phyloP scores from a whole-genome alignment of 2,888 invertebrate genomes.

The Galerucella calmariensis region DNA sequence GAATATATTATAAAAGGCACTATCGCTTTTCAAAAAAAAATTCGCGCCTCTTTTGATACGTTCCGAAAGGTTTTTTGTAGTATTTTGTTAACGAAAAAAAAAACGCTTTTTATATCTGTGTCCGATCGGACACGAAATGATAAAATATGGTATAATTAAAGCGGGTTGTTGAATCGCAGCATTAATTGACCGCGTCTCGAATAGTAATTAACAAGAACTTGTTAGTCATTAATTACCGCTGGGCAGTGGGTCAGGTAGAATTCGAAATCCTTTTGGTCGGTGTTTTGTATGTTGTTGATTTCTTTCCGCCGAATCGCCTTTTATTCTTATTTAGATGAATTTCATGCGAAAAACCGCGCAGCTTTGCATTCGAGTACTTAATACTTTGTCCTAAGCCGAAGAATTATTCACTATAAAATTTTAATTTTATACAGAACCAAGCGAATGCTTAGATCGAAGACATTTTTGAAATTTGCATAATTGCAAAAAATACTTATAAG shows the following conservation, averaged over 20 bases:
- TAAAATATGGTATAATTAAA: slow-evolving; percentile 62
- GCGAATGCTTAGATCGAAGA: no score
- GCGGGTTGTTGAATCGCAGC: slow-evolving; percentile 60
- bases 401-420: neutral
- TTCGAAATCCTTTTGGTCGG: slow-evolving; percentile 26
- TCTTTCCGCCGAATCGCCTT: slow-evolving; percentile 27
- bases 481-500: no score
- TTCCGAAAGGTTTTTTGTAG: slow-evolving; percentile 56
- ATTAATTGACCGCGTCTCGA: slow-evolving; percentile 61
- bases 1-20: no score
- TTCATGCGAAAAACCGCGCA: slow-evolving; percentile 32
- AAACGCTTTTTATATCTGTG: slow-evolving; percentile 53
- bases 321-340: slow-evolving; percentile 33
- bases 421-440: neutral
- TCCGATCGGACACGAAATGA: slow-evolving; percentile 57
- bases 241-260: slow-evolving; percentile 53
- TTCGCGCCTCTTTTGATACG: slow-evolving; percentile 47
- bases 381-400: slow-evolving; percentile 27
- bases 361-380: neutral
- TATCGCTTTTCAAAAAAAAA: slow-evolving; percentile 16
- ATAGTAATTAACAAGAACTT: slow-evolving; percentile 62
- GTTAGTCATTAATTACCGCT: slow-evolving; percentile 60
- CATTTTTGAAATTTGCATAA: no score
- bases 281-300: neutral
- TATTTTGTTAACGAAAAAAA: slow-evolving; percentile 61